Percentiles rank a stretch among this genome's conserved stretches.
Evolutionary conservation across 2,113 vertebrate species (phyloP).

Genomic region (Galemys pyrenaicus): DNA sequence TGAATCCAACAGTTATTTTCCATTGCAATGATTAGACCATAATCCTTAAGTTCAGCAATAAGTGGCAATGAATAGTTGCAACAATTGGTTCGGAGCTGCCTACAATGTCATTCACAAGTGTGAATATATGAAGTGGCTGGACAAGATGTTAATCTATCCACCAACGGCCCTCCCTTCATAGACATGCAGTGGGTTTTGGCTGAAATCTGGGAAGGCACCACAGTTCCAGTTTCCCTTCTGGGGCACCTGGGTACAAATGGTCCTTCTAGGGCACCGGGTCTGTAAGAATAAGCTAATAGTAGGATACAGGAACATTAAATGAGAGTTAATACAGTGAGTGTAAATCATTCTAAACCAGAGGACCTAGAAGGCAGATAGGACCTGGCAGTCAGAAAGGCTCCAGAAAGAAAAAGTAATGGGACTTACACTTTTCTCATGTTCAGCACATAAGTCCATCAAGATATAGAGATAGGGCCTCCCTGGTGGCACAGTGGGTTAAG

Average conservation of each 20-base stretch:
- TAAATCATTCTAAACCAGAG: conserved; percentile 26
- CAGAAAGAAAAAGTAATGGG: background rate
- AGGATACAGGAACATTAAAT: background rate
- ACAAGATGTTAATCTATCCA: too few relatives aligned
- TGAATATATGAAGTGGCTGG: background rate
- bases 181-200: background rate
- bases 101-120: background rate
- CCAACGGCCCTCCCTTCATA: background rate
- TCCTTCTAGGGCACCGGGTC: background rate
- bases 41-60: background rate
- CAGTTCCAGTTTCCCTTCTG: background rate
- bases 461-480: too few relatives aligned
- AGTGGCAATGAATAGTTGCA: background rate
- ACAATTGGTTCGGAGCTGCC: background rate
- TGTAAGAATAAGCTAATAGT: background rate
- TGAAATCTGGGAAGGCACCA: background rate
- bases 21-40: background rate
- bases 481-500: too few relatives aligned
- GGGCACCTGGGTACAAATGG: background rate
- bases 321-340: accelerated
- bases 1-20: background rate
- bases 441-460: background rate
- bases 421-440: background rate
- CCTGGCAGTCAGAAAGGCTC: background rate
- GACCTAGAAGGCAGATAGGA: background rate